Conservation (phyloP, 2,888 invertebrate species). For the Octodonta nipae region DNA sequence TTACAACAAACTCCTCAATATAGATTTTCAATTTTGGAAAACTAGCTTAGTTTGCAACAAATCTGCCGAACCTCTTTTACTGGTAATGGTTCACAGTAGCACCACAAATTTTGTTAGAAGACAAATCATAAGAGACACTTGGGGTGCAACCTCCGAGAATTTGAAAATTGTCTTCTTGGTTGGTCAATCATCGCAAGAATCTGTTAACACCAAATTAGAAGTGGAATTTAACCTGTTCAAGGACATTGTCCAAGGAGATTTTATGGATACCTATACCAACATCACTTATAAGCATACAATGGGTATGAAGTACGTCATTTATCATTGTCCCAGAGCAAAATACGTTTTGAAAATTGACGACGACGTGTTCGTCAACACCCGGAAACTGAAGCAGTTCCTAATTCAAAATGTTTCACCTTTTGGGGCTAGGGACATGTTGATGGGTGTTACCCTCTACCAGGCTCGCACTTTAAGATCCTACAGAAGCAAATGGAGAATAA, state of each 20-base stretch:
- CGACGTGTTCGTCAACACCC: constrained; percentile 61
- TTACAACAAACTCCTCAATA: constrained; percentile 18
- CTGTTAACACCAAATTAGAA: too few species aligned
- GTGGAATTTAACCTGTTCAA: constrained; percentile 44
- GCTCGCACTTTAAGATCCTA: constrained; percentile 35
- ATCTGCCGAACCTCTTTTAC: constrained; percentile 31
- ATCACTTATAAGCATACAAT: constrained; percentile 76
- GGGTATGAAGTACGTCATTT: constrained; percentile 63
- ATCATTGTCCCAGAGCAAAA: constrained; percentile 54
- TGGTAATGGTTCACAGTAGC: constrained; percentile 56
- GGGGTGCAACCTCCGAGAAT: constrained; percentile 47
- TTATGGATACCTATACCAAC: constrained; percentile 64
- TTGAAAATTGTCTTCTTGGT: constrained; percentile 50
- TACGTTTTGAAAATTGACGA: constrained; percentile 61
- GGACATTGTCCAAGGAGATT: constrained; percentile 66
- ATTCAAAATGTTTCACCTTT: constrained; percentile 44
- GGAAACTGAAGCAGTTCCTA: constrained; percentile 45
- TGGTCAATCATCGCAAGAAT: too few species aligned
- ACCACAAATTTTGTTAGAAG: constrained; percentile 52
- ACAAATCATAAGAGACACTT: constrained; percentile 56
- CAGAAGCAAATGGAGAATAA: constrained; percentile 65
- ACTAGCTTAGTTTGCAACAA: constrained; percentile 17
- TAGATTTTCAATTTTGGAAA: constrained; percentile 17
- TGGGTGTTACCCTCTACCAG: constrained; percentile 43
- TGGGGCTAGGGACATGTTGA: constrained; percentile 48